Conservation (phyloP, 2,113 vertebrate genomes). For the Pachyramphus minor region DNA sequence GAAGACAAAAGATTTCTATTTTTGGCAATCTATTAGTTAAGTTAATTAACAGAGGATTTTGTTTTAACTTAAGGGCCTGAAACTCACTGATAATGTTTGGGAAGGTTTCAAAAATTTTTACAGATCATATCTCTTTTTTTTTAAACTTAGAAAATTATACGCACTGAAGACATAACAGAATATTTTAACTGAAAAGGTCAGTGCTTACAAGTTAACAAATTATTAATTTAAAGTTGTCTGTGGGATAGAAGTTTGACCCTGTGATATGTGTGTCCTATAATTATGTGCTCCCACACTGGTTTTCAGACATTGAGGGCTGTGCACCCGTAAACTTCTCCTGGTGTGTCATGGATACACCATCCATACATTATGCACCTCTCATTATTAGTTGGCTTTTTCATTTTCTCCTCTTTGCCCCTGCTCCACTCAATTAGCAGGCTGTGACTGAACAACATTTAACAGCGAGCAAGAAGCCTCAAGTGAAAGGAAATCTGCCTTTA, state of each 20-base stretch:
- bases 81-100: not conserved
- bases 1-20: not conserved
- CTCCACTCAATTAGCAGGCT: not conserved
- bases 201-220: not conserved
- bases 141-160: not conserved
- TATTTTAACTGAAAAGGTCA: not conserved
- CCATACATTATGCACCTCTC: not conserved
- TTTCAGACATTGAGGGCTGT: not conserved
- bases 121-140: not conserved
- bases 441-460: not conserved
- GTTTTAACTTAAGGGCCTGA: not conserved
- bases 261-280: rapidly evolving
- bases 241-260: not conserved
- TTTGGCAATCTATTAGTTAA: not conserved
- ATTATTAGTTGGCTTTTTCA: not conserved
- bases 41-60: not conserved
- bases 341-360: not conserved
- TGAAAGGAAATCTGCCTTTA: not conserved
- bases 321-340: not conserved
- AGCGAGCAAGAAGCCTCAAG: not conserved
- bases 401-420: not conserved
- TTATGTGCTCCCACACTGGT: not conserved
- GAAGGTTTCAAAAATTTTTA: not conserved
- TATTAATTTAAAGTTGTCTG: not conserved
- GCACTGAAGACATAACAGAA: not conserved